phyloP scores from a whole-genome alignment of 2,113 vertebrate genomes.

The Corvus cornix region DNA sequence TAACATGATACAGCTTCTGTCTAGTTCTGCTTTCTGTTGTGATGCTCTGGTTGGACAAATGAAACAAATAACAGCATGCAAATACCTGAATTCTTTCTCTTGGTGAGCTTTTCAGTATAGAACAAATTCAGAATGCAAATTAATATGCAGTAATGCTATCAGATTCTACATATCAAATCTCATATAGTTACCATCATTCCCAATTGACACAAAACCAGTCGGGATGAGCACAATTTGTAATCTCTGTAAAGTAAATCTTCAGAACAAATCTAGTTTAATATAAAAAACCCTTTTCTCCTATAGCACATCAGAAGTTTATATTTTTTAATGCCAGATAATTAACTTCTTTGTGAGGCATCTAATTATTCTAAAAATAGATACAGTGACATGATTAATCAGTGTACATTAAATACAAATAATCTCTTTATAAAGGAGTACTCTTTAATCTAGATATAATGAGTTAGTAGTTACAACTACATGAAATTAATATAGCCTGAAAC shows the following conservation, averaged over 20 bases:
- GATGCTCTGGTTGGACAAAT: background rate
- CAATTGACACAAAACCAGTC: background rate
- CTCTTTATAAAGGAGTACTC: background rate
- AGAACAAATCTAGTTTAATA: background rate
- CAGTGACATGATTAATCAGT: background rate
- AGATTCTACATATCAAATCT: background rate
- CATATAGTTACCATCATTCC: background rate
- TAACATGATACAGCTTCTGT: background rate
- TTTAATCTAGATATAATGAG: background rate
- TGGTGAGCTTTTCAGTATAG: background rate
- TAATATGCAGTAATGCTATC: background rate
- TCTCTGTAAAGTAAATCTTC: background rate
- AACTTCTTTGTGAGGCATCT: background rate
- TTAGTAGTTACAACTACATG: background rate
- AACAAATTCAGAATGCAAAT: background rate
- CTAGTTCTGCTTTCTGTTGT: background rate
- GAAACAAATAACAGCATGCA: background rate
- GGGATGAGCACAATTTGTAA: background rate
- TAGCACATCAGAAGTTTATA: background rate
- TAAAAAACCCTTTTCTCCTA: background rate
- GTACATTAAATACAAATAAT: background rate
- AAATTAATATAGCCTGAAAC: background rate
- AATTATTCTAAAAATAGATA: slow-evolving; percentile 1
- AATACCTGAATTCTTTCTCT: background rate
- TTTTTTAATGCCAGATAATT: background rate